Conservation (phyloP, 2,797 vertebrate species). For the Phalanger gymnotis region DNA sequence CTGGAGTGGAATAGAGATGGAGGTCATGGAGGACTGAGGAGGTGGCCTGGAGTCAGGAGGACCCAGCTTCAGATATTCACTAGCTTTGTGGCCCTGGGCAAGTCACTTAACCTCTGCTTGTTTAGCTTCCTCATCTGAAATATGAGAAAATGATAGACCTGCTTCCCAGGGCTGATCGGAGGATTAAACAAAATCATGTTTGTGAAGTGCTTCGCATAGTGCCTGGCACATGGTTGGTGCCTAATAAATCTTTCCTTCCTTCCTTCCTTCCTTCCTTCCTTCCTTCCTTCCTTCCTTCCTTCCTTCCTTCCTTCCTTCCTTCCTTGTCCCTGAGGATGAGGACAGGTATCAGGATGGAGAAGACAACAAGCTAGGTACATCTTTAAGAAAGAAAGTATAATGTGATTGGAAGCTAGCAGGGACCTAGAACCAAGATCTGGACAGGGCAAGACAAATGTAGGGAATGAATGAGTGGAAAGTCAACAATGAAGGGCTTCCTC, state of each 20-base stretch:
- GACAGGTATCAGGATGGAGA: background rate
- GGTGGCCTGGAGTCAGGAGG: too few relatives aligned
- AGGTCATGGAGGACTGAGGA: background rate
- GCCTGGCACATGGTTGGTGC: too few relatives aligned
- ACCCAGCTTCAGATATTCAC: background rate
- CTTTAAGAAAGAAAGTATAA: background rate
- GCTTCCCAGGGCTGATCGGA: too few relatives aligned
- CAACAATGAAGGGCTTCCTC: background rate
- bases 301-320: background rate
- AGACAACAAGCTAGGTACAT: background rate
- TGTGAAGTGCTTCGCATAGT: too few relatives aligned
- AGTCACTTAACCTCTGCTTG: background rate
- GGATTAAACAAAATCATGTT: too few relatives aligned
- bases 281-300: background rate
- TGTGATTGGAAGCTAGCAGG: background rate
- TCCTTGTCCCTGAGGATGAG: background rate
- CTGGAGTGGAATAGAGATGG: background rate
- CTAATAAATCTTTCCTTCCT: too few relatives aligned
- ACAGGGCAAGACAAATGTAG: background rate
- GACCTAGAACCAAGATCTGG: background rate
- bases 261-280: background rate
- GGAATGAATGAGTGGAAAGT: background rate
- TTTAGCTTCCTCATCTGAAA: too few relatives aligned
- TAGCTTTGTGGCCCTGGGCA: background rate
- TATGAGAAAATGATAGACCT: too few relatives aligned